Percentiles rank a stretch among this genome's conserved stretches.
Conservation (phyloP, 1,140 invertebrate species). For the Chrysopa pallens region DNA sequence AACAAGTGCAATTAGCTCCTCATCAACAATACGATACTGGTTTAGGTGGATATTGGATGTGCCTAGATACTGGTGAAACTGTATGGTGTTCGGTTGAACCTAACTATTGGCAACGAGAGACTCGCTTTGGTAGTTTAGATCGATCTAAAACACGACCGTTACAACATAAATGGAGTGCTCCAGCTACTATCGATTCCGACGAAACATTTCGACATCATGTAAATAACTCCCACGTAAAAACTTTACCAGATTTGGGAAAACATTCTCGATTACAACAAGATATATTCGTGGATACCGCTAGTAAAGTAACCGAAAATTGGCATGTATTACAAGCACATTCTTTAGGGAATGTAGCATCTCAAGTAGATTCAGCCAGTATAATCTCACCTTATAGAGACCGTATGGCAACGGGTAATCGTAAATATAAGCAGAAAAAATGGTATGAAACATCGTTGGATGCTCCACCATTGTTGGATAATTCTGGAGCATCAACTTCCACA, state of each 20-base stretch:
- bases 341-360: slow-evolving; percentile 36
- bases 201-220: slow-evolving; percentile 5
- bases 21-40: slow-evolving; percentile 19
- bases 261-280: slow-evolving; percentile 1
- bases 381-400: slow-evolving; percentile 18
- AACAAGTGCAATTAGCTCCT: slow-evolving; percentile 5
- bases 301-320: slow-evolving; percentile 22
- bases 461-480: slow-evolving; percentile 16
- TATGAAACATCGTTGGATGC: slow-evolving; percentile 29
- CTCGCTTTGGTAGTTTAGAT: slow-evolving; percentile 42
- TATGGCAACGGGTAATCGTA: slow-evolving; percentile 12
- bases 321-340: slow-evolving; percentile 36
- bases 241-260: slow-evolving; percentile 5
- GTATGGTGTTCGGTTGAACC: slow-evolving; percentile 17
- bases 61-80: slow-evolving; percentile 17
- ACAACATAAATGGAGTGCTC: slow-evolving; percentile 18
- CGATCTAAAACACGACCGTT: slow-evolving; percentile 30
- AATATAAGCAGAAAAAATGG: slow-evolving; percentile 26
- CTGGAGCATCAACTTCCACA: slow-evolving; percentile 4
- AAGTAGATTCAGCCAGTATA: slow-evolving; percentile 19
- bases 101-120: slow-evolving; percentile 16
- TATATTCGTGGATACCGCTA: slow-evolving; percentile 8
- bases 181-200: slow-evolving; percentile 9
- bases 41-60: slow-evolving; percentile 21
- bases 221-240: slow-evolving; percentile 14